Base-by-base conservation (phyloP, 2,888 invertebrate genomes). In the Cremastinae sp. region DNA sequence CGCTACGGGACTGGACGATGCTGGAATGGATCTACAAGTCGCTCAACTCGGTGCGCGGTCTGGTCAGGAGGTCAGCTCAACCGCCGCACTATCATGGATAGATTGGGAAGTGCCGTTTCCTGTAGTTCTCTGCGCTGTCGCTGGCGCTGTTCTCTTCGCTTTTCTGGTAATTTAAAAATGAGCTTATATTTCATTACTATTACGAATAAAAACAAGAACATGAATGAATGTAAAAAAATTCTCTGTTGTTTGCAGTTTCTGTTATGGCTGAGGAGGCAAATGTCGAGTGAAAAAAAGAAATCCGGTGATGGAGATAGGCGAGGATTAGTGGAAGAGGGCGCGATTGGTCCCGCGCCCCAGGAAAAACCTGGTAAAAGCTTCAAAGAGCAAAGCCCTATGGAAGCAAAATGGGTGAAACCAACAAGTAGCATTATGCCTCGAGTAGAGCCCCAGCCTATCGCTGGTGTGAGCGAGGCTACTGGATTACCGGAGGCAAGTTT, bases 261-360 rank as follows among this genome's bases (percentile, higher is more conserved):
- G 86, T 87, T 90, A 90, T 89, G 89, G 89, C 87, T 90, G 82
- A 85, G 88, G 81, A 88, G 87, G 87, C 89, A 90, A 89, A 89
- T 89, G 89, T 89, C 89, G 87, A 87, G 89, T 89, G 89, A 89
- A 88, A 89, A 89, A 79, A 85, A 88, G 79, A 80, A 80, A 47
- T 85, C 84, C n/a, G 87, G 89, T 75, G 86, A 89, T 83, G 88
- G 89, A 71, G 89, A 89, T 75, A 87, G 88, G 85, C 87, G 88
- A 79, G 88, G 88, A 68, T 81, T 89, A 82, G 89, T 89, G 73
- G 89, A 89, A 76, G 89, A 89, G 81, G 88, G 89, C 51, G 83
- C 88, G 3, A 82, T 77, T 20, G 80, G 84, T 78, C 79, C 81
- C 18, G 72, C 81, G 35, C 61, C 79, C 7, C 70, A 72, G 68